Evolutionary conservation across 2,888 invertebrate species (phyloP), one percentile per base, ranked within the genome.

Genomic region (Platycheirus albimanus): DNA sequence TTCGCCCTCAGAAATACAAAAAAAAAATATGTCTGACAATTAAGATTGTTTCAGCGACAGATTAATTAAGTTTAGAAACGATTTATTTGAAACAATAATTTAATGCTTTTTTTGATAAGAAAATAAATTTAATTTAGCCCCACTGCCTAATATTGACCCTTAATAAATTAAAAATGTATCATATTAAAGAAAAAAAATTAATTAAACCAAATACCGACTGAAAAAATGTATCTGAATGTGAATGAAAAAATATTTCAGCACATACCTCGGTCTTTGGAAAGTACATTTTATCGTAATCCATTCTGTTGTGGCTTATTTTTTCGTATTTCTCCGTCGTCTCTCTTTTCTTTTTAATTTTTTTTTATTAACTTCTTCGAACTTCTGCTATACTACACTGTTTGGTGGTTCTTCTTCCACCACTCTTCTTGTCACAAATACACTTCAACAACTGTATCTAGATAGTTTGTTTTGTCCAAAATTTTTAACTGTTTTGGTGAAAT

Each of bases 251-350:
- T 10, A 43, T 66, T 49, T 69, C 5, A 56, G 33, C 20, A 71
- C 78, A 72, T 83, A 83, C 83, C 83, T 83, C 83, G 64, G 72
- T 83, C 69, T 83, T 83, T 52, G 77, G 83, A 83, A 83, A 83
- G 83, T 83, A 81, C 71, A 77, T 61, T 77, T 81, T 81, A 52
- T 81, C 71, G 77, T 81, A 83, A 83, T 83, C 83, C 83, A 83
- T 83, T 83, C 63, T 72, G 69, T 67, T 71, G 69, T 64, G 58
- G 67, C 72, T 56, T 80, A 41, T 74, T 69, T 47, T 51, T 54
- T 56, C 30, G 30, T 70, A 47, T 51, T 36, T 19, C 10, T 58
- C 24, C 30, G 30, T 13, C 51, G 30, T 51, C 28, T 36, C 7
- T 36, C 13, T 36, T 54, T 54, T 36, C 51, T 10, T 24, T 10